Percentiles rank a stretch among this genome's conserved stretches.
Conservation (phyloP, 2,888 invertebrate species). For the Schrankia costaestrigalis region DNA sequence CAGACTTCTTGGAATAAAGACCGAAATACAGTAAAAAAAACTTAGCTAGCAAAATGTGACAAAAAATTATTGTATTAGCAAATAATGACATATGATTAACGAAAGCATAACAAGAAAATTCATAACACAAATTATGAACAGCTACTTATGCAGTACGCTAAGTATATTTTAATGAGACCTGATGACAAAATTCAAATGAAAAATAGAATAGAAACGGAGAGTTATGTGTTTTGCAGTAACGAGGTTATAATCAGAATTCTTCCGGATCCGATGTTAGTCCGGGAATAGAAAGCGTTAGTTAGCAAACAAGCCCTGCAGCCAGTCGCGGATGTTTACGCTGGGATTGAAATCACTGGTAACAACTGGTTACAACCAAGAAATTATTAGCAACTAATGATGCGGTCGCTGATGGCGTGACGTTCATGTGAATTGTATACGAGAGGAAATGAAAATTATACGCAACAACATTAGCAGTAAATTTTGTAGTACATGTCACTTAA, state of each 20-base stretch:
- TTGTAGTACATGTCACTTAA: not conserved
- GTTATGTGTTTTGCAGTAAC: slow-evolving; percentile 49
- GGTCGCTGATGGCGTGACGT: slow-evolving; percentile 16
- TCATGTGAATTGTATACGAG: slow-evolving; percentile 8
- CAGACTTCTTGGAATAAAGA: slow-evolving; percentile 21
- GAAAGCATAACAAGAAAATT: slow-evolving; percentile 17
- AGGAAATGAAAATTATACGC: slow-evolving; percentile 22
- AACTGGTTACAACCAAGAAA: slow-evolving; percentile 46
- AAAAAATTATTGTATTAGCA: slow-evolving; percentile 10
- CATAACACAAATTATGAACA: slow-evolving; percentile 11
- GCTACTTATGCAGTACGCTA: slow-evolving; percentile 17
- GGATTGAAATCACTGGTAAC: slow-evolving; percentile 56
- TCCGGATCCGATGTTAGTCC: slow-evolving; percentile 51
- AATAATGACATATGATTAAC: slow-evolving; percentile 20
- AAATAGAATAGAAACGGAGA: slow-evolving; percentile 49
- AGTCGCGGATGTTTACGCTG: slow-evolving; percentile 57
- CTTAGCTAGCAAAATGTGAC: slow-evolving; percentile 6
- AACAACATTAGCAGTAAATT: slow-evolving; percentile 4
- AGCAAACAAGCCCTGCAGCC: slow-evolving; percentile 49
- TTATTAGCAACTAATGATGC: slow-evolving; percentile 35
- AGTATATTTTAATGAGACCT: slow-evolving; percentile 25
- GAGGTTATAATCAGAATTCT: slow-evolving; percentile 63
- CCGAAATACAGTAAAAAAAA: slow-evolving; percentile 10
- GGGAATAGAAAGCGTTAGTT: slow-evolving; percentile 60
- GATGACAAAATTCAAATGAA: slow-evolving; percentile 17